phyloP scores from a whole-genome alignment of 1,140 invertebrate genomes.

The Harlomillsia oculata region DNA sequence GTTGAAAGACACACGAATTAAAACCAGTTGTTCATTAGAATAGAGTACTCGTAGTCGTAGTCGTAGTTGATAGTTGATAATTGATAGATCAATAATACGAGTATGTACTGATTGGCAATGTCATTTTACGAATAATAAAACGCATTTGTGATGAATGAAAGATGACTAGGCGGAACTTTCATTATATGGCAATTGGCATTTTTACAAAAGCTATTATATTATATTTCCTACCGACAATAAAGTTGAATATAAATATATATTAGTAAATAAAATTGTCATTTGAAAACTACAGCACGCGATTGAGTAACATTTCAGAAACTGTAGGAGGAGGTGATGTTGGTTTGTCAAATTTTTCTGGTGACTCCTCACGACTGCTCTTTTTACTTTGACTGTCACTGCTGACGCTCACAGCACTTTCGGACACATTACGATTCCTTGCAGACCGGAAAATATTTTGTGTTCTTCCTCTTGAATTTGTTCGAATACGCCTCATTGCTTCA shows the following conservation, averaged over 20 bases:
- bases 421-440: background rate
- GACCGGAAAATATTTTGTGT: slow-evolving; percentile 33
- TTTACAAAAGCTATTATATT: too few relatives aligned
- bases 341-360: background rate
- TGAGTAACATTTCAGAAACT: slow-evolving; percentile 1
- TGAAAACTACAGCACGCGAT: slow-evolving; percentile 16
- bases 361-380: background rate
- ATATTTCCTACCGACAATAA: too few relatives aligned
- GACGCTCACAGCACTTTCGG: background rate
- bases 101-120: too few relatives aligned
- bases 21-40: too few relatives aligned
- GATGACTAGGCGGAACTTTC: too few relatives aligned
- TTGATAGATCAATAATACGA: too few relatives aligned
- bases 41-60: too few relatives aligned
- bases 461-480: slow-evolving; percentile 32
- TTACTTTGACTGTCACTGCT: background rate
- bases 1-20: too few relatives aligned
- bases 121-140: too few relatives aligned
- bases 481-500: slow-evolving; percentile 31
- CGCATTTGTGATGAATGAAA: too few relatives aligned
- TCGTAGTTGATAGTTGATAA: too few relatives aligned
- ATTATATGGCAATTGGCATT: too few relatives aligned
- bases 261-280: background rate
- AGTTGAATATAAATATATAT: background rate
- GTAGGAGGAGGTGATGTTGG: slow-evolving; percentile 10